Evolutionary conservation across 2,888 invertebrate species (phyloP).

Genomic region (Eupithecia tripunctaria): DNA sequence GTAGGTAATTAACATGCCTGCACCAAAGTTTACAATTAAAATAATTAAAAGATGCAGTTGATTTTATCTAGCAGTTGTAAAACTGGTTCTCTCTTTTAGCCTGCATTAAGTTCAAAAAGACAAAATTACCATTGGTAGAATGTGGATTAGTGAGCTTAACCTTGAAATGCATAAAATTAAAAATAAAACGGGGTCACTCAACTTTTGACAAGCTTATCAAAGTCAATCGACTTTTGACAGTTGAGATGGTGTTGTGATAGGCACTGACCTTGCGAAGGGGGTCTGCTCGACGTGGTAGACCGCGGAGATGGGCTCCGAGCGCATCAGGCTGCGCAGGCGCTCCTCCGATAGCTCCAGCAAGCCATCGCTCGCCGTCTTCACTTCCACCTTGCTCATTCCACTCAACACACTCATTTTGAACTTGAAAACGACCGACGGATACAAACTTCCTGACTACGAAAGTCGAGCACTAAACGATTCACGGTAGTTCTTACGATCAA

Average conservation of each 20-base stretch:
- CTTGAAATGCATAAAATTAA: slow-evolving; percentile 27
- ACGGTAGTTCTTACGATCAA: slow-evolving; percentile 80
- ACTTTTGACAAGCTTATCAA: slow-evolving; percentile 44
- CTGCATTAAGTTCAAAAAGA: slow-evolving; percentile 1
- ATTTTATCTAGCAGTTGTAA: slow-evolving; percentile 14
- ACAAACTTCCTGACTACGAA: slow-evolving; percentile 58
- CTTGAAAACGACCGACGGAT: slow-evolving; percentile 73
- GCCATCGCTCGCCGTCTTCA: slow-evolving; percentile 87
- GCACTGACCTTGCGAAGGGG: slow-evolving; percentile 91
- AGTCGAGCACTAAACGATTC: slow-evolving; percentile 78
- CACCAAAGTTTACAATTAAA: slow-evolving; percentile 24
- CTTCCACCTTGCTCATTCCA: slow-evolving; percentile 83
- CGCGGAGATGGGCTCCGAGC: slow-evolving; percentile 89
- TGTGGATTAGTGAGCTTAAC: slow-evolving; percentile 16
- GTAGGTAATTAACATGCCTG: slow-evolving; percentile 21
- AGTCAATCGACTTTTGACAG: slow-evolving; percentile 46
- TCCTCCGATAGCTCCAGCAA: slow-evolving; percentile 89
- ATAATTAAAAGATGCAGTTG: slow-evolving; percentile 15
- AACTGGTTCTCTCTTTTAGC: slow-evolving; percentile 15
- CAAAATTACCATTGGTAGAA: slow-evolving; percentile 17
- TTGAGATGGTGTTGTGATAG: slow-evolving; percentile 22
- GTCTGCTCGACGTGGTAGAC: slow-evolving; percentile 92
- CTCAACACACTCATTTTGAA: slow-evolving; percentile 83
- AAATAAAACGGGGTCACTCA: slow-evolving; percentile 41
- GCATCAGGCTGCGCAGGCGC: slow-evolving; percentile 87